A percentile compares a stretch with the other conserved stretches of the same genome.
Evolutionary conservation across 92 coral and sea anemone genomes (phyloP).

Genomic region (Epizoanthus stellaris): DNA sequence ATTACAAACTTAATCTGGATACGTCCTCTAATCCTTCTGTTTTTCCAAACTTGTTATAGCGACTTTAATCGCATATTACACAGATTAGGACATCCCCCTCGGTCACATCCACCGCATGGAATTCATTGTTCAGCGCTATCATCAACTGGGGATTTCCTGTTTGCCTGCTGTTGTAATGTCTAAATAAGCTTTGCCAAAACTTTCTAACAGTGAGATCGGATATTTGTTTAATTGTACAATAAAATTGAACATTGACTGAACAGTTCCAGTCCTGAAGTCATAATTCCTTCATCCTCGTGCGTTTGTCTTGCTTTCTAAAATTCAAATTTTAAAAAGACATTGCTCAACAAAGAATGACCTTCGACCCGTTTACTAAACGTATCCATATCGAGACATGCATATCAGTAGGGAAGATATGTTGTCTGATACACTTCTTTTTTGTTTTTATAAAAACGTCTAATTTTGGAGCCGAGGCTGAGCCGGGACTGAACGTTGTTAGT

Average conservation of each 20-base stretch:
- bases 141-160: constrained; percentile 25
- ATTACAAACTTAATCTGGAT: neutral
- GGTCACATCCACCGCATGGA: neutral
- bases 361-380: too few relatives aligned
- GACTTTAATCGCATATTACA: neutral
- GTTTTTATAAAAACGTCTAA: too few relatives aligned
- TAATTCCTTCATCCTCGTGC: too few relatives aligned
- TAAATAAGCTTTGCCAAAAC: constrained; percentile 27
- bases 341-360: too few relatives aligned
- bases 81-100: neutral
- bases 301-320: too few relatives aligned
- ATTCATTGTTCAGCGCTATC: constrained; percentile 1
- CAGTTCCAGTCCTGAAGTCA: neutral
- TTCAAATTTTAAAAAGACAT: too few relatives aligned
- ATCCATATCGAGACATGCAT: too few relatives aligned
- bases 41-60: neutral
- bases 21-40: neutral
- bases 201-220: neutral
- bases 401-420: too few relatives aligned
- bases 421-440: too few relatives aligned
- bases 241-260: neutral
- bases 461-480: too few relatives aligned
- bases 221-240: neutral
- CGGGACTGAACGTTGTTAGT: too few relatives aligned
- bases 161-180: constrained; percentile 25